Percentiles rank a stretch among this genome's conserved stretches.
Conservation (phyloP, 2,888 invertebrate species). For the Margaritifera margaritifera region DNA sequence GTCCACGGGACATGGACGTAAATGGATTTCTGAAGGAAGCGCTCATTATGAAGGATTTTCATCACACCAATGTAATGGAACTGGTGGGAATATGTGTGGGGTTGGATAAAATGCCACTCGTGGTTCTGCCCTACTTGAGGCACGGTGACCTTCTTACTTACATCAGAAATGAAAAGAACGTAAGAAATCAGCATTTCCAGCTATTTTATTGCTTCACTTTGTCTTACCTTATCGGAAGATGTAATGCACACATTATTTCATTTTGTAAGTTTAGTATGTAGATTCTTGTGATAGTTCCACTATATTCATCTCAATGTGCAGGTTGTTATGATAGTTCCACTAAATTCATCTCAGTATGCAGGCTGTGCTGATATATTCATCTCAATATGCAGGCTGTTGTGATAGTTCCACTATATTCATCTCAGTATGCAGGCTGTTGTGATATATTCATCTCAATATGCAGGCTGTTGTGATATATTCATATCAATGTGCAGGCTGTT, state of each 20-base stretch:
- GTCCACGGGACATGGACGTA: slow-evolving; percentile 49
- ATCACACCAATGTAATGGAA: slow-evolving; percentile 75
- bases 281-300: too few relatives aligned
- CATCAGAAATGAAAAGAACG: slow-evolving; percentile 71
- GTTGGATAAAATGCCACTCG: slow-evolving; percentile 73
- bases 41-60: slow-evolving; percentile 75
- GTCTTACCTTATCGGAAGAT: neutral
- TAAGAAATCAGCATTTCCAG: slow-evolving; percentile 40
- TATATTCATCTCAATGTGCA: too few relatives aligned
- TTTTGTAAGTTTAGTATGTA: neutral
- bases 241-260: too few relatives aligned
- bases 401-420: too few relatives aligned
- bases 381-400: too few relatives aligned
- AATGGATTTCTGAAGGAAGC: slow-evolving; percentile 75
- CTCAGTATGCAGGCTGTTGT: too few relatives aligned
- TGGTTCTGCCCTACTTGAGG: slow-evolving; percentile 76
- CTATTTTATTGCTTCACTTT: neutral
- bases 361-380: too few relatives aligned
- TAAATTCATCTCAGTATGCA: too few relatives aligned
- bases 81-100: slow-evolving; percentile 75
- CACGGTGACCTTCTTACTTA: slow-evolving; percentile 74
- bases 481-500: too few relatives aligned
- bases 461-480: too few relatives aligned
- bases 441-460: too few relatives aligned
- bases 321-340: too few relatives aligned